Evolutionary conservation across 2,797 vertebrate species (phyloP).

Genomic region (Melopsittacus undulatus): DNA sequence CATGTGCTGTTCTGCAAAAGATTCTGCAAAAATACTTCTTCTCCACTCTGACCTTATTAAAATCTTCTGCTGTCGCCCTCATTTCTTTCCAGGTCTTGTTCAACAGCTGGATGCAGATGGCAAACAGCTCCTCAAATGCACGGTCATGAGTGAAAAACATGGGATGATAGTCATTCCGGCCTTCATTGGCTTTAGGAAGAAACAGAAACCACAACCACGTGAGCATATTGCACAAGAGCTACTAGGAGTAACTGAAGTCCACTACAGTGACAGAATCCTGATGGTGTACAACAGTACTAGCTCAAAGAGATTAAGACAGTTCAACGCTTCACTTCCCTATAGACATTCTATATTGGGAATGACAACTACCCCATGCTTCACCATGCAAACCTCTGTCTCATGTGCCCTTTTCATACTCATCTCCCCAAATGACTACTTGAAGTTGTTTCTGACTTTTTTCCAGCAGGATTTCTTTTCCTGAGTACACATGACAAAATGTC

Average conservation of each 20-base stretch:
- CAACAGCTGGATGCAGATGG: constrained; percentile 95
- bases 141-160: constrained; percentile 99
- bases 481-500: background rate
- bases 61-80: constrained; percentile 96
- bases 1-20: background rate
- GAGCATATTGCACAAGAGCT: background rate
- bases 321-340: background rate
- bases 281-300: background rate
- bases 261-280: background rate
- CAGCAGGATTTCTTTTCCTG: background rate
- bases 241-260: background rate
- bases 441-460: background rate
- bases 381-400: background rate
- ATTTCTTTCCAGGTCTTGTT: constrained; percentile 99
- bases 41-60: constrained; percentile 88
- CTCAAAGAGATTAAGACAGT: background rate
- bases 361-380: background rate
- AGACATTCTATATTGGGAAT: background rate
- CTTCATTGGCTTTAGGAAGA: constrained; percentile 89
- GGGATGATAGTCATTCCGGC: constrained; percentile 96
- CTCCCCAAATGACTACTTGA: background rate
- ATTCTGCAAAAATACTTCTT: background rate
- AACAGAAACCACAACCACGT: background rate
- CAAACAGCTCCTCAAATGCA: constrained; percentile 97
- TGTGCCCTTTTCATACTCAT: background rate